Percentiles rank a stretch among this genome's conserved stretches.
These are phyloP conservation scores for Turritopsis rubra DNA, from an alignment of 30 jellyfish, hydroid and myxozoan genomes.

Conservation along the genomic window DNA sequence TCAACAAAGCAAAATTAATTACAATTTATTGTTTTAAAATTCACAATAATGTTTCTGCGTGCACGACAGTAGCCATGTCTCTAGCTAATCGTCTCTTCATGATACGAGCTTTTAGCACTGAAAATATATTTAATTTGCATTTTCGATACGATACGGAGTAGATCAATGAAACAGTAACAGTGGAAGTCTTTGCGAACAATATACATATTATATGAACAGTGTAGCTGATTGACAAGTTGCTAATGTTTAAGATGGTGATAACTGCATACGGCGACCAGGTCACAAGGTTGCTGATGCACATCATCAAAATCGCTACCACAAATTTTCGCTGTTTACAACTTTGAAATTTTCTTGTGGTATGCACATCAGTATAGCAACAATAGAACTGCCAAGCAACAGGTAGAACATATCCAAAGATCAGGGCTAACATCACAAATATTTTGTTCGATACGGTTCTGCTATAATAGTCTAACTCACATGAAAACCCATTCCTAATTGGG, in stretches of 20 bases:
- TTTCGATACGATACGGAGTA: background rate
- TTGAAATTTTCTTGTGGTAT: background rate
- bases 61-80: too few relatives aligned
- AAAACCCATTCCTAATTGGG: background rate
- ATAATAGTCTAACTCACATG: background rate
- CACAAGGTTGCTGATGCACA: background rate
- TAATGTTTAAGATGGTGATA: background rate
- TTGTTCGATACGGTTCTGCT: background rate
- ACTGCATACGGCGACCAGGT: background rate
- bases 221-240: background rate
- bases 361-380: background rate
- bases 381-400: background rate
- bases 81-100: too few relatives aligned
- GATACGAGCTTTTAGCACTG: too few relatives aligned
- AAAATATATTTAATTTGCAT: too few relatives aligned
- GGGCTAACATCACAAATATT: background rate
- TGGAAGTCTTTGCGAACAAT: background rate
- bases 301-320: background rate
- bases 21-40: too few relatives aligned
- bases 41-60: too few relatives aligned
- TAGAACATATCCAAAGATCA: background rate
- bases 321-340: background rate
- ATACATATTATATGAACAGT: background rate
- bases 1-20: too few relatives aligned
- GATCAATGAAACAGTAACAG: background rate